phyloP scores from a whole-genome alignment of 2,888 invertebrate species.

The Leptinotarsa peninsularis region DNA sequence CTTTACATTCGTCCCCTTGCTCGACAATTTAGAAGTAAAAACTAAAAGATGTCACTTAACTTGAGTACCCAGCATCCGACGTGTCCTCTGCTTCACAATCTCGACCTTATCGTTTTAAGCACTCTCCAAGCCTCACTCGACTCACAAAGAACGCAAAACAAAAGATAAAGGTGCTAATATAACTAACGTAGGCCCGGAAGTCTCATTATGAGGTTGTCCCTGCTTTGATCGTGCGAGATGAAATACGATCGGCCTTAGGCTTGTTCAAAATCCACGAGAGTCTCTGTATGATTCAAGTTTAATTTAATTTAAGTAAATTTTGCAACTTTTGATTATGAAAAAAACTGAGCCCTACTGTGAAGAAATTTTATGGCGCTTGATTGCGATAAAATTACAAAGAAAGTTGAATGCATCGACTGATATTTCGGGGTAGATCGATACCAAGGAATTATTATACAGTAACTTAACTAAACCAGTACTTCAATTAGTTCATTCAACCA shows the following conservation, averaged over 20 bases:
- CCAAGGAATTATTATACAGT: too few relatives aligned
- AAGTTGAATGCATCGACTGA: too few relatives aligned
- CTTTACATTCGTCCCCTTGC: slow-evolving; percentile 33
- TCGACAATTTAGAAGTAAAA: slow-evolving; percentile 42
- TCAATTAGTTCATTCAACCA: too few relatives aligned
- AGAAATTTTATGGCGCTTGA: too few relatives aligned
- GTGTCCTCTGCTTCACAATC: slow-evolving; percentile 39
- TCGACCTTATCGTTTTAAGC: slow-evolving; percentile 44
- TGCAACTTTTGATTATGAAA: too few relatives aligned
- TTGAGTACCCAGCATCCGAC: slow-evolving; percentile 39
- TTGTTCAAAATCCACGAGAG: background rate
- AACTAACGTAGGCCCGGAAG: slow-evolving; percentile 45
- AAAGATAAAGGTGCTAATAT: slow-evolving; percentile 54
- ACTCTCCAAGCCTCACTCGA: slow-evolving; percentile 42
- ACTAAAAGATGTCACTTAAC: slow-evolving; percentile 50
- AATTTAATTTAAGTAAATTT: background rate
- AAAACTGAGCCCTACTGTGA: too few relatives aligned
- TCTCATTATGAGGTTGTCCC: slow-evolving; percentile 37
- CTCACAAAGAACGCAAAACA: slow-evolving; percentile 52
- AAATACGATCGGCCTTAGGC: background rate
- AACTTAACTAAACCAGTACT: too few relatives aligned
- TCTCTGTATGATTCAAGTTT: background rate
- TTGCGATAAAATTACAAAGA: too few relatives aligned
- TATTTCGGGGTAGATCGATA: too few relatives aligned
- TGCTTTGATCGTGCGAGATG: slow-evolving; percentile 25